phyloP scores from a whole-genome alignment of 2,888 invertebrate species.

The Plebejus argus region DNA sequence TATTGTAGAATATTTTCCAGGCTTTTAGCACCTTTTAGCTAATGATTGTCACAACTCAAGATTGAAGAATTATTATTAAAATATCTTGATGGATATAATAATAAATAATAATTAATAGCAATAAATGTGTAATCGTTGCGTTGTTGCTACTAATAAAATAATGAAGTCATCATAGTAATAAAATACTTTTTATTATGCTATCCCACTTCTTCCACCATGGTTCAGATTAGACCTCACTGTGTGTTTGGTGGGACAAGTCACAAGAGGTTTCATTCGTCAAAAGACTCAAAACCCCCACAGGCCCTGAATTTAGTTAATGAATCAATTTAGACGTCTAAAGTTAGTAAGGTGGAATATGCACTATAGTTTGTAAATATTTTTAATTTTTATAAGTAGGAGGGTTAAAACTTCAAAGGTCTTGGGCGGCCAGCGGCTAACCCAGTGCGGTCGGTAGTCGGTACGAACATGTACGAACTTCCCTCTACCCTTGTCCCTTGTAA shows the following conservation, averaged over 20 bases:
- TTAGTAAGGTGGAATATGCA: too few species aligned
- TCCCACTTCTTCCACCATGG: background rate
- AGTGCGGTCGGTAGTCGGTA: background rate
- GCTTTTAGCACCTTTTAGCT: background rate
- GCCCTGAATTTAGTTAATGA: too few species aligned
- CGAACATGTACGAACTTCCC: background rate
- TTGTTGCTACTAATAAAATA: background rate
- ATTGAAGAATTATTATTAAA: background rate
- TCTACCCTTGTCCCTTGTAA: background rate
- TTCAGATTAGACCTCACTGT: background rate
- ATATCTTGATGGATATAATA: background rate
- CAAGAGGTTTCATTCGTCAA: too few species aligned
- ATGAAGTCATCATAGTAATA: background rate
- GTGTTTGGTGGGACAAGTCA: too few species aligned
- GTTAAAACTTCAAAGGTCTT: background rate
- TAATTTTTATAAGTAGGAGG: too few species aligned
- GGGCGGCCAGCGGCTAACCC: background rate
- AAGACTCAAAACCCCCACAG: too few species aligned
- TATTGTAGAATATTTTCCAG: background rate
- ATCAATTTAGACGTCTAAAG: too few species aligned
- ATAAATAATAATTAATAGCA: too few species aligned
- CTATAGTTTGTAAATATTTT: too few species aligned
- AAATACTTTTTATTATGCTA: background rate
- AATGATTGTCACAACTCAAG: background rate
- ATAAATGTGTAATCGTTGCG: background rate